Evolutionary conservation across 2,113 vertebrate genomes (phyloP).

Genomic region (Leptobrachium leishanense): DNA sequence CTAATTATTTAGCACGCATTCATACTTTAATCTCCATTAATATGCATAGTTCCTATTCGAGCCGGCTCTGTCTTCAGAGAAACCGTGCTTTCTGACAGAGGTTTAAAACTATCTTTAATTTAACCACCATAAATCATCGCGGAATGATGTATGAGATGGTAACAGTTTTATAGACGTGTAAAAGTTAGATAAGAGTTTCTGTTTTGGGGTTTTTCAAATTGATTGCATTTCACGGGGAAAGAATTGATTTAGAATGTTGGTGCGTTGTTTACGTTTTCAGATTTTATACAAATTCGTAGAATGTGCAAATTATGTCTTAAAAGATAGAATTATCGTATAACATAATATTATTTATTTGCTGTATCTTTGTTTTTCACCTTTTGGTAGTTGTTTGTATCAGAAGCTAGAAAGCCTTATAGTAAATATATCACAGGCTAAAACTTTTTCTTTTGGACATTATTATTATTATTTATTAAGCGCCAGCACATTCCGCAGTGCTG

Average conservation of each 20-base stretch:
- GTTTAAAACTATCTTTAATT: slow-evolving; percentile 16
- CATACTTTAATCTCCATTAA: slow-evolving; percentile 46
- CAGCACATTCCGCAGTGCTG: no score
- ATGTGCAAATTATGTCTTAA: no score
- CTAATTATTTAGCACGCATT: slow-evolving; percentile 40
- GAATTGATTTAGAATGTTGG: neutral
- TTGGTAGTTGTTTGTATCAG: no score
- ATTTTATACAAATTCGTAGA: no score
- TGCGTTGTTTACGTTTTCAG: no score
- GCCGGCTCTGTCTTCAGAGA: slow-evolving; percentile 12
- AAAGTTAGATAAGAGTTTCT: neutral
- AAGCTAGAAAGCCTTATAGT: no score
- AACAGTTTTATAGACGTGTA: neutral
- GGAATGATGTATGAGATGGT: slow-evolving; percentile 14
- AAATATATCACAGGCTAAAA: no score
- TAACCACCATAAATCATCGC: slow-evolving; percentile 7
- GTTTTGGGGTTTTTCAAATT: neutral
- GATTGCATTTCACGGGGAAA: neutral
- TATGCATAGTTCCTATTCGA: slow-evolving; percentile 30
- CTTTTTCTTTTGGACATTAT: no score
- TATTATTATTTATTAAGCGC: no score
- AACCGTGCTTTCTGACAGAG: neutral
- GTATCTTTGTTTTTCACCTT: no score
- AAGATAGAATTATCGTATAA: no score
- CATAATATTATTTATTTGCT: no score